These are phyloP conservation scores for Strongylocentrotus purpuratus DNA, from an alignment of 35 echinoderm and acorn worm species.

Conservation along the genomic window DNA sequence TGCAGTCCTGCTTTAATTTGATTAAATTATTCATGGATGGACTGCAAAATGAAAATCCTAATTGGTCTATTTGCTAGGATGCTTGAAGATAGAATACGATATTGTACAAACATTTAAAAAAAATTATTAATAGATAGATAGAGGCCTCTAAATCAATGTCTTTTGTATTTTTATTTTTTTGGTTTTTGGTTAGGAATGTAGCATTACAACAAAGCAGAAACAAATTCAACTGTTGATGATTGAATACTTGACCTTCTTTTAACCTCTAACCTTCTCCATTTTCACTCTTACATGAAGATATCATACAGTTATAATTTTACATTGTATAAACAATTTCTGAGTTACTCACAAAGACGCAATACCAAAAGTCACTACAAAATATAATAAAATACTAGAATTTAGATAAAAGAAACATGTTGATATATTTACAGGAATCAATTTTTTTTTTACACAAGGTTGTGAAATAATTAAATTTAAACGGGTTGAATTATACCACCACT, in stretches of 20 bases:
- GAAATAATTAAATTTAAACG: background rate
- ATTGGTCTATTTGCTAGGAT: too few species aligned
- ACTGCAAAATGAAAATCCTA: too few species aligned
- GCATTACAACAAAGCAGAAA: too few species aligned
- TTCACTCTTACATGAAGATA: background rate
- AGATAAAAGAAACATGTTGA: conserved; percentile 30
- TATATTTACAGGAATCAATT: conserved; percentile 33
- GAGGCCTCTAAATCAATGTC: too few species aligned
- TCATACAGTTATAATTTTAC: background rate
- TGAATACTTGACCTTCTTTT: background rate
- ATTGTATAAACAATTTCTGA: background rate
- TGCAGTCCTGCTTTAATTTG: too few species aligned
- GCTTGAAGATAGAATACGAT: too few species aligned
- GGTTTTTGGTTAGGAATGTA: too few species aligned
- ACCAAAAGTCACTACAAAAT: conserved; percentile 29
- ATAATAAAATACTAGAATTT: conserved; percentile 37
- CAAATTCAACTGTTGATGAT: background rate
- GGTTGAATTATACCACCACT: background rate
- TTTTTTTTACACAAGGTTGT: conserved; percentile 6
- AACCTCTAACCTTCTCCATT: background rate
- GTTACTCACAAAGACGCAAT: background rate
- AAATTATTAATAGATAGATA: too few species aligned
- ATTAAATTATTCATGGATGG: too few species aligned
- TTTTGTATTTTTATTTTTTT: too few species aligned
- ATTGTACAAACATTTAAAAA: too few species aligned